A percentile compares a stretch with the other conserved stretches of the same genome.
Evolutionary conservation across 2,113 vertebrate genomes (phyloP).

Genomic region (Upupa epops): DNA sequence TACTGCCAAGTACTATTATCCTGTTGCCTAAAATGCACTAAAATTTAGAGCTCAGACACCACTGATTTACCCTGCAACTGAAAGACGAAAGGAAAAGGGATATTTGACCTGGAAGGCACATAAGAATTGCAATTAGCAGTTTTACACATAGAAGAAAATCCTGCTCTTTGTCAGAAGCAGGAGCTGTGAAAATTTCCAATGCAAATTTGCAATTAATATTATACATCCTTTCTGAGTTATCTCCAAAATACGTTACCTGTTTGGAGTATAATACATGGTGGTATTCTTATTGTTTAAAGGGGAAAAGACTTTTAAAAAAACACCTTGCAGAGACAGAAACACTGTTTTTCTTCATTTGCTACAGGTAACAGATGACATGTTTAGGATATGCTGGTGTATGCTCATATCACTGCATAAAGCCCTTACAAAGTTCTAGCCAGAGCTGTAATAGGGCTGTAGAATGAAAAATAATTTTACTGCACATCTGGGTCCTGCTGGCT

Average conservation of each 20-base stretch:
- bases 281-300: not conserved
- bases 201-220: not conserved
- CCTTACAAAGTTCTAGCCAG: not conserved
- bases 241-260: not conserved
- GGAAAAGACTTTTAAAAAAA: not conserved
- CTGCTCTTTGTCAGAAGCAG: not conserved
- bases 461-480: not conserved
- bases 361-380: not conserved
- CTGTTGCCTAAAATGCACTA: not conserved
- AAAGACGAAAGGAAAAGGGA: not conserved
- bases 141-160: not conserved
- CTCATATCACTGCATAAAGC: not conserved
- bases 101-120: not conserved
- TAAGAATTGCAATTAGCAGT: not conserved
- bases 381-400: not conserved
- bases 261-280: not conserved
- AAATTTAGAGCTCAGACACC: not conserved
- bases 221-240: not conserved
- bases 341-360: not conserved
- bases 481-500: too few relatives aligned
- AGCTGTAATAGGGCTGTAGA: not conserved
- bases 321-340: not conserved
- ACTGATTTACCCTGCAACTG: not conserved
- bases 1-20: not conserved
- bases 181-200: not conserved